Evolutionary conservation across 1,140 invertebrate species (phyloP).

Genomic region (Theocolax elegans): DNA sequence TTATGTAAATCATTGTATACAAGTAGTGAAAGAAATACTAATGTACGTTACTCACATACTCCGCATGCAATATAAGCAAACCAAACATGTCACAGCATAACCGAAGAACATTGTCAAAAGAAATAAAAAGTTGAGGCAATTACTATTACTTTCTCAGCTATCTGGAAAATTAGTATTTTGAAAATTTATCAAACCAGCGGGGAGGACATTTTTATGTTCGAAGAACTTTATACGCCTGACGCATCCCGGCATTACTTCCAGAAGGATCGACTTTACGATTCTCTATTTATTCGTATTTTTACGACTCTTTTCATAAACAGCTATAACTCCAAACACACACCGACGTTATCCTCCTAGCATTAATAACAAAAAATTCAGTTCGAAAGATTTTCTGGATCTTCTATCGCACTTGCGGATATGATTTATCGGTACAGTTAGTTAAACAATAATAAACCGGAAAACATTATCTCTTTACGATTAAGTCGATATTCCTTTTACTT

Average conservation of each 20-base stretch:
- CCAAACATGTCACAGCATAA: too few species aligned
- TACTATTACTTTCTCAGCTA: neutral
- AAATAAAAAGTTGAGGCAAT: too few species aligned
- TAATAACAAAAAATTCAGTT: neutral
- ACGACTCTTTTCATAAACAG: constrained; percentile 32
- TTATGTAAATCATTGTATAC: too few species aligned
- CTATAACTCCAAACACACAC: neutral
- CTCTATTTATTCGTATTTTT: constrained; percentile 27
- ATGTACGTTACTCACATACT: too few species aligned
- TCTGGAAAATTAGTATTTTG: constrained; percentile 5
- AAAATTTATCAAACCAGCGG: constrained; percentile 22
- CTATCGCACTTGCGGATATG: neutral
- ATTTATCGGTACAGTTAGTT: too few species aligned
- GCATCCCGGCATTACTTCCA: neutral
- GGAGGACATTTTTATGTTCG: constrained; percentile 16
- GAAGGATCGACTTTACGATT: constrained; percentile 9
- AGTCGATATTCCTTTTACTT: too few species aligned
- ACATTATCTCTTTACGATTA: too few species aligned
- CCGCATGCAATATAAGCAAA: too few species aligned
- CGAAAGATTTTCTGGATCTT: neutral
- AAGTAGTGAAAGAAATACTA: too few species aligned
- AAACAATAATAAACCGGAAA: too few species aligned
- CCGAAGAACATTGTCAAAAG: too few species aligned
- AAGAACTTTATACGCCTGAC: constrained; percentile 5
- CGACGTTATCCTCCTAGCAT: neutral